phyloP scores from a whole-genome alignment of 1,140 invertebrate genomes.

The Drosophila nannoptera region DNA sequence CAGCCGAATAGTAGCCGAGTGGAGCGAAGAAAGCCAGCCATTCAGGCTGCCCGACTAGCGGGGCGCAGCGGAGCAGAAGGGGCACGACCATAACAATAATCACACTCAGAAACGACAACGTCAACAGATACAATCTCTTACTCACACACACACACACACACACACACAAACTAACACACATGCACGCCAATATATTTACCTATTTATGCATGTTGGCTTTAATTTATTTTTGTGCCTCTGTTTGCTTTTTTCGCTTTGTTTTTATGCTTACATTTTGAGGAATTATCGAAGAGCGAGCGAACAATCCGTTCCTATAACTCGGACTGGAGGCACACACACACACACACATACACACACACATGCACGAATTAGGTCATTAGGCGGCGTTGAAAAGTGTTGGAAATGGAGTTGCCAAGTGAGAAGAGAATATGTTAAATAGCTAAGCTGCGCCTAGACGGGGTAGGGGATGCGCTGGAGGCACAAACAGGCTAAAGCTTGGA shows the following conservation, averaged over 20 bases:
- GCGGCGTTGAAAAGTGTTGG: slow-evolving; percentile 7
- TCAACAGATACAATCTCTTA: slow-evolving; percentile 10
- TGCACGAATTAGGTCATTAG: slow-evolving; percentile 44
- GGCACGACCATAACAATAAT: slow-evolving; percentile 9
- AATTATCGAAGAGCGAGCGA: slow-evolving; percentile 11
- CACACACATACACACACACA: too few species aligned
- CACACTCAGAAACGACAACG: slow-evolving; percentile 13
- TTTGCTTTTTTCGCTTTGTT: slow-evolving; percentile 40
- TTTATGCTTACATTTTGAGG: slow-evolving; percentile 31
- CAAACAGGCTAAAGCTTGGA: slow-evolving; percentile 5
- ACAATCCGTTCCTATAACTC: slow-evolving; percentile 9
- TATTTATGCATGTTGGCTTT: slow-evolving; percentile 14
- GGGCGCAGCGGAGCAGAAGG: not conserved
- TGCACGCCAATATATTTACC: slow-evolving; percentile 1
- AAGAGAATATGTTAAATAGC: not conserved
- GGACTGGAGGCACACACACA: slow-evolving; percentile 1
- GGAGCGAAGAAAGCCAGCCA: slow-evolving; percentile 21
- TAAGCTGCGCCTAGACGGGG: not conserved
- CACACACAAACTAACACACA: not conserved
- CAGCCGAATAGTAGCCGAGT: slow-evolving; percentile 27
- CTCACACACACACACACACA: not conserved
- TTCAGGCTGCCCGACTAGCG: slow-evolving; percentile 1
- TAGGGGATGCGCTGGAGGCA: not conserved
- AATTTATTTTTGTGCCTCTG: slow-evolving; percentile 29
- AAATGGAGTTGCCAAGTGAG: slow-evolving; percentile 8